These are phyloP conservation scores for Karalla daura DNA, from an alignment of 2,797 vertebrate genomes.

Conservation along the genomic window DNA sequence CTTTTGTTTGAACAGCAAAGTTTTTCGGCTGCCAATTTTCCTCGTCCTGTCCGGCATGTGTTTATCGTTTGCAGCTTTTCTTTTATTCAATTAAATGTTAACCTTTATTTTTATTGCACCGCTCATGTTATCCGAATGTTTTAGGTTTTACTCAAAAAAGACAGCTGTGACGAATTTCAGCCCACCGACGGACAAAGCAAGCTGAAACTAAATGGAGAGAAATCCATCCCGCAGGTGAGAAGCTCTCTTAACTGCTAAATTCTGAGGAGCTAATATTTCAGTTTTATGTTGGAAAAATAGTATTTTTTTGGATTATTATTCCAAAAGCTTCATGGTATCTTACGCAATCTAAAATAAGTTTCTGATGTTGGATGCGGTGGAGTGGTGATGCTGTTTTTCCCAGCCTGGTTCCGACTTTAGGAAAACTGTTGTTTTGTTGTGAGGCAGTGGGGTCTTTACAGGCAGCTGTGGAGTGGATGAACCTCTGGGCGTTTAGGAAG, in stretches of 20 bases:
- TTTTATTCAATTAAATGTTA: too few species aligned
- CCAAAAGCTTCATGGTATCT: not conserved
- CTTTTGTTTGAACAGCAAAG: not conserved
- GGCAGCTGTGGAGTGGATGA: conserved; percentile 65
- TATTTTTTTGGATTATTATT: too few species aligned
- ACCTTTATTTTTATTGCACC: not conserved
- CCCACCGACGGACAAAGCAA: conserved; percentile 39
- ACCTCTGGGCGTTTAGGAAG: conserved; percentile 71
- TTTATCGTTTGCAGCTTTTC: not conserved
- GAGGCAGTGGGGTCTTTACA: conserved; percentile 38
- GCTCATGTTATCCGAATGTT: conserved; percentile 17
- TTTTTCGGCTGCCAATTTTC: not conserved
- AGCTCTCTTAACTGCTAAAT: not conserved
- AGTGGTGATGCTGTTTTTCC: not conserved
- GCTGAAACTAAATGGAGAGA: conserved; percentile 48
- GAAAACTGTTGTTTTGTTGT: conserved; percentile 24
- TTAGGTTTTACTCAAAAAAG: conserved; percentile 82
- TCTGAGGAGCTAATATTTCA: not conserved
- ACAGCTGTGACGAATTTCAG: conserved; percentile 54
- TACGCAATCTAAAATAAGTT: not conserved
- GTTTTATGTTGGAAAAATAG: too few species aligned
- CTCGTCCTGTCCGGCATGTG: not conserved
- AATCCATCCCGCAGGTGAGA: conserved; percentile 71
- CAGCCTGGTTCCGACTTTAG: not conserved
- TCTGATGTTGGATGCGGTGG: not conserved